Conservation (phyloP, 2,888 invertebrate species). For the Cistogaster globosa region DNA sequence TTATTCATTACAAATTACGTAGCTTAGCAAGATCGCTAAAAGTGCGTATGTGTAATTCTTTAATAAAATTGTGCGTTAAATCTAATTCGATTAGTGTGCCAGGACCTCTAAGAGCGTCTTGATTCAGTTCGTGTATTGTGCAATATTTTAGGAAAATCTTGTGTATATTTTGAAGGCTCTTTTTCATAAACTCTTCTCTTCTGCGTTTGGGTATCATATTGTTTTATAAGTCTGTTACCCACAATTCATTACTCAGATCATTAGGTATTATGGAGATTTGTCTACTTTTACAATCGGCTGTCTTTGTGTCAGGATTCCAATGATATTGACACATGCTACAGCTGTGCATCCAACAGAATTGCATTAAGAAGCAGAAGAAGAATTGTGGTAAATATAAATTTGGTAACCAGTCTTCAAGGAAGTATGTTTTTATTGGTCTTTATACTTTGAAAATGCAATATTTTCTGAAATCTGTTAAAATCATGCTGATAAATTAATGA, state of each 20-base stretch:
- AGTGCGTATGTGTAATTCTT: constrained; percentile 86
- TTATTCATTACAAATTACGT: constrained; percentile 89
- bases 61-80: constrained; percentile 89
- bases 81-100: constrained; percentile 92
- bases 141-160: constrained; percentile 89
- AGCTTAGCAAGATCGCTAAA: constrained; percentile 89
- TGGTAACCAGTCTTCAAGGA: constrained; percentile 35
- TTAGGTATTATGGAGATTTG: constrained; percentile 88
- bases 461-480: constrained; percentile 5
- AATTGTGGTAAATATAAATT: constrained; percentile 37
- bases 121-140: constrained; percentile 88
- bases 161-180: constrained; percentile 90
- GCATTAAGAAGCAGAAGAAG: constrained; percentile 70
- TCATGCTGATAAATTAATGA: constrained; percentile 7
- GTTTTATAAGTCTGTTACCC: constrained; percentile 85
- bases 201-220: constrained; percentile 85
- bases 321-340: constrained; percentile 89
- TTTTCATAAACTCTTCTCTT: constrained; percentile 87
- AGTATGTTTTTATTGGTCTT: constrained; percentile 26
- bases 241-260: constrained; percentile 88
- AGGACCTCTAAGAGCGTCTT: constrained; percentile 89
- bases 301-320: constrained; percentile 93
- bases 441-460: background rate
- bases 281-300: constrained; percentile 90
- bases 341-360: constrained; percentile 80